Base-by-base conservation (phyloP, 2,113 vertebrate genomes). In the Monarcha castaneiventris region DNA sequence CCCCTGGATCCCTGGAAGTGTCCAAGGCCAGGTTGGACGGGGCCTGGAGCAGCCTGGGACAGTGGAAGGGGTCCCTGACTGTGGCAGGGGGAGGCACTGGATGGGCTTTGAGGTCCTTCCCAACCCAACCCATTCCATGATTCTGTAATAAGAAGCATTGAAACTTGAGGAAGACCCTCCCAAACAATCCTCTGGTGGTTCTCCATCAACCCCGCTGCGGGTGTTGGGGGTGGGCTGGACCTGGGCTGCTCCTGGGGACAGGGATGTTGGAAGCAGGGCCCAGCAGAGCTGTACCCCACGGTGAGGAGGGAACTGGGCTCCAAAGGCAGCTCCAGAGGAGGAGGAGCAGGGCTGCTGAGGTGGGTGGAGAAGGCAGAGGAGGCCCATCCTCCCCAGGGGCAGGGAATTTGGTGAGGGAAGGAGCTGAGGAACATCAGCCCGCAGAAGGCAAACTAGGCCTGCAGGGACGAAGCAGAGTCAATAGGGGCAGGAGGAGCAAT, bases 211-310 rank as follows among this genome's bases (percentile, higher is more conserved):
- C 46, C 18, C n/a, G 27, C 12, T 2, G 62, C 26, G 48, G 46
- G 9, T 52, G 26, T 1, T 16, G 10, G 32, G 43, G 11, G 1
- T 30, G 17, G 37, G n/a, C 33, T 80, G 77, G 84, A 16, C 3
- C 35, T 44, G 51, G 16, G 37, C 7, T 62, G 17, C 29, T 66
- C 55, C 84, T 48, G 68, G 32, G 49, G 14, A 52, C 14, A 35
- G 35, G 15, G 43, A 6, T 17, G 52, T 3, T 48, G 74, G 69
- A 55, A 46, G 11, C 15, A 39, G 46, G 25, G 18, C 13, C 54
- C 32, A 16, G 64, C 17, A 44, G n/a, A 84, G 37, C 13, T 43
- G 0, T 2, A 6, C 17, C 11, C 18, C 2, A 0, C 7, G 16
- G 7, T 2, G 4, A 77, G 46, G 72, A 44, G 17, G 29, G 27